These are phyloP conservation scores for Urophycis tenuis DNA, from an alignment of 2,797 vertebrate genomes.

Conservation along the genomic window DNA sequence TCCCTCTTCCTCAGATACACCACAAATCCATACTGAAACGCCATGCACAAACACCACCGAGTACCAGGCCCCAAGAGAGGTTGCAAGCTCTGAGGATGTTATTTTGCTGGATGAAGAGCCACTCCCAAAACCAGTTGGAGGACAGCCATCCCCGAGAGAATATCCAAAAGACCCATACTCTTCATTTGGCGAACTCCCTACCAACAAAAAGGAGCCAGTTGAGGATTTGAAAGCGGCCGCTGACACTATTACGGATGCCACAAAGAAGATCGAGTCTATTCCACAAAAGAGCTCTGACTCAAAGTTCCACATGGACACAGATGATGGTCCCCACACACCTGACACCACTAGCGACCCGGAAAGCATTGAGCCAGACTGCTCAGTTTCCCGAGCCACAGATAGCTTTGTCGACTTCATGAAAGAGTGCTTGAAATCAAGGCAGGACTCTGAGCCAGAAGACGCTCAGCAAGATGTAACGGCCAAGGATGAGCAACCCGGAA, in stretches of 20 bases:
- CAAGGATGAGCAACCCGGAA: slow-evolving; percentile 22
- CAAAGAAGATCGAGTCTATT: slow-evolving; percentile 27
- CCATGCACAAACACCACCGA: slow-evolving; percentile 18
- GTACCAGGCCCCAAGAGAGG: slow-evolving; percentile 14
- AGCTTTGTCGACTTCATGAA: slow-evolving; percentile 77
- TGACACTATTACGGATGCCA: slow-evolving; percentile 22
- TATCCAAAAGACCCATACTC: slow-evolving; percentile 57
- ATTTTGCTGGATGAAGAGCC: slow-evolving; percentile 35
- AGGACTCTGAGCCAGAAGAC: slow-evolving; percentile 61
- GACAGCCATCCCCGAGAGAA: slow-evolving; percentile 39
- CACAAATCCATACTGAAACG: slow-evolving; percentile 37
- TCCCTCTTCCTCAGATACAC: slow-evolving; percentile 41
- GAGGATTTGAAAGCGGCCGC: slow-evolving; percentile 23
- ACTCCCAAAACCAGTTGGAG: slow-evolving; percentile 26
- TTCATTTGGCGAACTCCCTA: slow-evolving; percentile 40
- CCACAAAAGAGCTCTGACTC: slow-evolving; percentile 22
- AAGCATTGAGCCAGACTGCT: slow-evolving; percentile 32
- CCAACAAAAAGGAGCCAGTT: slow-evolving; percentile 35
- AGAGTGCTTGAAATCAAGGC: slow-evolving; percentile 70
- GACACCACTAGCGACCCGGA: slow-evolving; percentile 46
- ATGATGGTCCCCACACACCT: slow-evolving; percentile 22
- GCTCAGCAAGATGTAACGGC: slow-evolving; percentile 15
- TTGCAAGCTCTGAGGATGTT: slow-evolving; percentile 19
- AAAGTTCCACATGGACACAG: slow-evolving; percentile 31
- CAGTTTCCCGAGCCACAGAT: slow-evolving; percentile 54